Evolutionary conservation across 1,140 invertebrate species (phyloP), one percentile per base, ranked within the genome.

Genomic region (Teleogryllus occipitalis): DNA sequence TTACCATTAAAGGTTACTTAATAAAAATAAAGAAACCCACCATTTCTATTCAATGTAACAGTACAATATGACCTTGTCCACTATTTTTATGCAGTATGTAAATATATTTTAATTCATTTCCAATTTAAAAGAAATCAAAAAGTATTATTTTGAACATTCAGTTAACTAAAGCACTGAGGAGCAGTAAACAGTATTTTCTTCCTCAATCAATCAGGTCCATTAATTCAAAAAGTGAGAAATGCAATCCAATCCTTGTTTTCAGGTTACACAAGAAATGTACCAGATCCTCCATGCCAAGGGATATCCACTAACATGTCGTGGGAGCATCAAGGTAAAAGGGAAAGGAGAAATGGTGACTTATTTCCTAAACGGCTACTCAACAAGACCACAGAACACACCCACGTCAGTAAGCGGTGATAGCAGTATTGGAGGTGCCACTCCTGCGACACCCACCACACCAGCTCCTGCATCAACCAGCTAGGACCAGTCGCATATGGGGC

Each of bases 281-380:
- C 91, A 95, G 83, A 93, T 96, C 82, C 86, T 97, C 14, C 86
- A 90, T 79, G 84, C 88, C 3, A 92, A 92, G 80, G 94, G 94
- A 73, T 96, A 93, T 85, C 89, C 91, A 54, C 87, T 96, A 10
- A 91, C 90, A 3, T 95, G 94, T 84, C 89, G 96, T 15, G 96
- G 96, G 0, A 91, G 89, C 7, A 93, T 97, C 22, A 92, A 96
- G 82, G 96, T 98, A 6, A 98, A 98, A 86, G 96, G 96, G 27
- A 98, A 97, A 87, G 96, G 96, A 0, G 93, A 95, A 74, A 97
- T 98, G 96, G 90, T 94, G n/a, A 97, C 96, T 0, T 97, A 95
- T 86, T 96, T 97, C 85, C 88, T 96, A 75, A 92, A 92, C 78
- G 92, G 90, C 18, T 80, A 80, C 75, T 80, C 79, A 48, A 78